Evolutionary conservation across 2,888 invertebrate genomes (phyloP).

Genomic region (Leptinotarsa rubiginosa): DNA sequence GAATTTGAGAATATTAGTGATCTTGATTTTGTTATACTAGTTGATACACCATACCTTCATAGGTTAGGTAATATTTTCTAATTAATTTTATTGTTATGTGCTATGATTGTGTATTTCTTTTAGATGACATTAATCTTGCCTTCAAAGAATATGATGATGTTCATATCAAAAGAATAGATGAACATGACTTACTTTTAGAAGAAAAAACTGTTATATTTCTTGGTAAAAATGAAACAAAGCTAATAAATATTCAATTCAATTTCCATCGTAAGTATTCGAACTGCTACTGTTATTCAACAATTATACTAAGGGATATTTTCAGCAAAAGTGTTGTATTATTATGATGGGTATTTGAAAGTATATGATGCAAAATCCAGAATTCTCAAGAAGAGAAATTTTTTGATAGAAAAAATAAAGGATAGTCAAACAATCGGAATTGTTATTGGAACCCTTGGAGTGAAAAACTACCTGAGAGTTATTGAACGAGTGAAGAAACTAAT

Average conservation of each 20-base stretch:
- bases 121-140: constrained; percentile 30
- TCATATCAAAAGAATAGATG: constrained; percentile 45
- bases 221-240: constrained; percentile 68
- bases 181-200: constrained; percentile 49
- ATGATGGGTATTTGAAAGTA: constrained; percentile 65
- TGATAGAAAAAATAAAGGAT: constrained; percentile 93
- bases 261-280: constrained; percentile 51
- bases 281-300: constrained; percentile 5
- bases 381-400: constrained; percentile 83
- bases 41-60: constrained; percentile 77
- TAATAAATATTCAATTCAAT: constrained; percentile 68
- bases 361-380: constrained; percentile 69
- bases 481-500: constrained; percentile 80
- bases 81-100: background rate
- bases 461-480: constrained; percentile 81
- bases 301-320: constrained; percentile 53
- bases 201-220: constrained; percentile 69
- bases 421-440: constrained; percentile 88
- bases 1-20: constrained; percentile 61
- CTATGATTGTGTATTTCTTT: constrained; percentile 8
- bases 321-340: constrained; percentile 72
- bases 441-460: constrained; percentile 90
- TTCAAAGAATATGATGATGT: constrained; percentile 37
- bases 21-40: constrained; percentile 70
- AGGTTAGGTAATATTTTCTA: constrained; percentile 67